Evolutionary conservation across 2,797 vertebrate genomes (phyloP), one percentile per base, ranked within the genome.

Genomic region (Adrianichthys oophorus): DNA sequence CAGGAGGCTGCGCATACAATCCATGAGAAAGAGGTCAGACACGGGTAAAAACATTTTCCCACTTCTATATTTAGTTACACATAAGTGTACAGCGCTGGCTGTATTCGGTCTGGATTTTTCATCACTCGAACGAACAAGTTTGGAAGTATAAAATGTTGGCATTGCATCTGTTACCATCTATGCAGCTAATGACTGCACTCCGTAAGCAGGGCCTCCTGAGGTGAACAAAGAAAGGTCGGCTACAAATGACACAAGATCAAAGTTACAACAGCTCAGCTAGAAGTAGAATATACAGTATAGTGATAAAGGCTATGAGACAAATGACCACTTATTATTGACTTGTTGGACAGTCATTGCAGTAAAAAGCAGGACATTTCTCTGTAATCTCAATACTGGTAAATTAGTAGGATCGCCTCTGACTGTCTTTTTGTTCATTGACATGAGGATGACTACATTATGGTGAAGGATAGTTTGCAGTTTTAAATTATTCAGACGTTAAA

Each of bases 71-170:
- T 43, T 51, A 19, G 4, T 18, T 46, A 18, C n/a, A 41, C 61
- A 61, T 56, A 44, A 48, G 45, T 49, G 13, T 8, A 32, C 8
- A 17, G 32, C 3, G 32, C 32, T 23, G 19, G 45, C 13, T 45
- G 43, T 21, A 54, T 56, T 67, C 44, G 43, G 49, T 46, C 18
- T 44, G 41, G 46, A 59, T 52, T 42, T 52, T 50, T 24, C 41
- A 43, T n/a, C 43, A 4, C 42, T 65, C 13, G 24, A 44, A 46
- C 42, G 52, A 29, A 41, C 42, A 76, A 51, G 43, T 59, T 72
- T 69, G 59, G 56, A 62, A 59, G 56, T 4, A 58, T 72, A 58
- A 68, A 75, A 41, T 48, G 54, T 56, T 62, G 42, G 41, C 56
- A 59, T 40, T 70, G 59, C 54, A 64, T 76, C 47, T 51, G 44